Conservation (phyloP, 2,888 invertebrate genomes). For the Stenurella melanura region DNA sequence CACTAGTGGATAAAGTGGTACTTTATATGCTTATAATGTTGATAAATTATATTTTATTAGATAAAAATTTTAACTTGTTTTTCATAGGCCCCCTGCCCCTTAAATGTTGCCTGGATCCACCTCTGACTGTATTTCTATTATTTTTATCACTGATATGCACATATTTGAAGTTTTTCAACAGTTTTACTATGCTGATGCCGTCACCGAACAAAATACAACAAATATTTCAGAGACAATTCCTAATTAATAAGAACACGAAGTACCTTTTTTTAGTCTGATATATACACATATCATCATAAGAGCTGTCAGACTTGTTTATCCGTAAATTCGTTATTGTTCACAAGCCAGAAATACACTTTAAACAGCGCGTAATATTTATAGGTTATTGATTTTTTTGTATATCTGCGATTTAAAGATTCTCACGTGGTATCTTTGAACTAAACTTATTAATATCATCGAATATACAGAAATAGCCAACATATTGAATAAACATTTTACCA, state of each 20-base stretch:
- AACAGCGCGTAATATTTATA: neutral
- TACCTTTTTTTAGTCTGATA: neutral
- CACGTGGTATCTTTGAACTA: neutral
- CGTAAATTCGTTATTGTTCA: constrained; percentile 1
- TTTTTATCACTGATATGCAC: too few species aligned
- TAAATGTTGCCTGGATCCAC: too few species aligned
- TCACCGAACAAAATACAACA: too few species aligned
- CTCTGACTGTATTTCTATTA: too few species aligned
- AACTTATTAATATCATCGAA: neutral
- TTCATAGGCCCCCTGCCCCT: too few species aligned
- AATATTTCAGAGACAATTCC: too few species aligned
- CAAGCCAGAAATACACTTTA: neutral
- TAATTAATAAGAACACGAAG: neutral
- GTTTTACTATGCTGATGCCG: too few species aligned
- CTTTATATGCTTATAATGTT: too few species aligned
- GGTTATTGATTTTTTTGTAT: neutral
- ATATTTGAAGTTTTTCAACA: too few species aligned
- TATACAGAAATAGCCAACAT: neutral
- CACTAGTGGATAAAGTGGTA: too few species aligned
- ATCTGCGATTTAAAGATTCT: neutral
- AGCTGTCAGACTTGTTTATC: neutral
- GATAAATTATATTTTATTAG: too few species aligned
- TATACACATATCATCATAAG: neutral
- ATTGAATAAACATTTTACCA: neutral
- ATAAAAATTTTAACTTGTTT: too few species aligned